A percentile compares a stretch with the other conserved stretches of the same genome.
phyloP scores from a whole-genome alignment of 2,797 vertebrate genomes.

The Picus viridis region DNA sequence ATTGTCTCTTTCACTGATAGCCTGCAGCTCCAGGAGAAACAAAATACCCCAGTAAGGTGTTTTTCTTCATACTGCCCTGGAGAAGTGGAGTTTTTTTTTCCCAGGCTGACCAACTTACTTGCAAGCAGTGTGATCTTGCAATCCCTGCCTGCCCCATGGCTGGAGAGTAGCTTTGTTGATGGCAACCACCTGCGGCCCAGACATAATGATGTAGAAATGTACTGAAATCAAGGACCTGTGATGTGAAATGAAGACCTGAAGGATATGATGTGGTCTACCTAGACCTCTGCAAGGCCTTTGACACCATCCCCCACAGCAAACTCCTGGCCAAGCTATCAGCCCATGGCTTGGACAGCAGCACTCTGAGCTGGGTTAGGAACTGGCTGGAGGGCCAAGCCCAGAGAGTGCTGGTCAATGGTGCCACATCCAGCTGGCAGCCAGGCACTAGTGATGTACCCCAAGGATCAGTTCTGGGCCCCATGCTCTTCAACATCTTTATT shows the following conservation, averaged over 20 bases:
- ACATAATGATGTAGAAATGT: not conserved
- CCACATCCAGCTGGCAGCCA: too few relatives aligned
- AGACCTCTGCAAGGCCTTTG: too few relatives aligned
- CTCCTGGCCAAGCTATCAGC: too few relatives aligned
- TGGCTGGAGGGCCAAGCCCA: too few relatives aligned
- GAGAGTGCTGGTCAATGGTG: too few relatives aligned
- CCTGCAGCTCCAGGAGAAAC: not conserved
- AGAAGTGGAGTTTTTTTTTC: not conserved
- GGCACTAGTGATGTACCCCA: too few relatives aligned
- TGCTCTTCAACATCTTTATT: too few relatives aligned
- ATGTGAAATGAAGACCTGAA: too few relatives aligned
- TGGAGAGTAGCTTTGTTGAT: not conserved
- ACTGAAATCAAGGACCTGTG: constrained; percentile 1
- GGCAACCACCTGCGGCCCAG: not conserved
- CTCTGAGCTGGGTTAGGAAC: too few relatives aligned
- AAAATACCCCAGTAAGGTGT: not conserved
- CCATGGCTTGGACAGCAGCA: too few relatives aligned
- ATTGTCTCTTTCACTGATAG: not conserved
- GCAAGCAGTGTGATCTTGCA: not conserved
- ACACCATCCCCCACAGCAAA: not conserved
- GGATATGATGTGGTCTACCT: too few relatives aligned
- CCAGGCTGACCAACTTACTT: not conserved
- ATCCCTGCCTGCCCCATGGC: rapidly evolving
- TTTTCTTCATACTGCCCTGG: not conserved
- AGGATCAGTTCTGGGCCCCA: too few relatives aligned